Evolutionary conservation across 2,888 invertebrate genomes (phyloP).

Genomic region (Drosophila neonasuta): DNA sequence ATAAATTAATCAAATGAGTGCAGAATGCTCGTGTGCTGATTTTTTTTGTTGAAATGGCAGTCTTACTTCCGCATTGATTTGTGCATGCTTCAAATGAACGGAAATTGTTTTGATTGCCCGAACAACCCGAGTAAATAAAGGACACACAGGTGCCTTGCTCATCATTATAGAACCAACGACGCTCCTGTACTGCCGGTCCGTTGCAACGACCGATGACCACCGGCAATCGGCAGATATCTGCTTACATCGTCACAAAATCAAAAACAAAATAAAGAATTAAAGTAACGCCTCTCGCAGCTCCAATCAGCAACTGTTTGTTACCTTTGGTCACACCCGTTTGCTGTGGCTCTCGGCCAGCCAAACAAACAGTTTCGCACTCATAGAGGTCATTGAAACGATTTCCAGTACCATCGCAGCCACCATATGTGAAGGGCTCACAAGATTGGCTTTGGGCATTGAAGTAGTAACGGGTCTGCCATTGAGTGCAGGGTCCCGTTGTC

Average conservation of each 20-base stretch:
- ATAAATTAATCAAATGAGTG: conserved; percentile 39
- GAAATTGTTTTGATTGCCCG: conserved; percentile 94
- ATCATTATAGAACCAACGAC: conserved; percentile 89
- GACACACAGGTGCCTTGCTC: conserved; percentile 87
- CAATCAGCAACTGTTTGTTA: conserved; percentile 66
- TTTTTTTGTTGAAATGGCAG: conserved; percentile 18
- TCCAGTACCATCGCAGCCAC: conserved; percentile 92
- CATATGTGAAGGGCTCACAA: conserved; percentile 89
- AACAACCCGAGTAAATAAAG: conserved; percentile 94
- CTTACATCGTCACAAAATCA: conserved; percentile 70
- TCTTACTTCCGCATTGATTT: conserved; percentile 84
- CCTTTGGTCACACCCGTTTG: conserved; percentile 68
- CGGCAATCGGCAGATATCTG: conserved; percentile 86
- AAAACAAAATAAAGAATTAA: conserved; percentile 32
- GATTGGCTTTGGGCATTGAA: conserved; percentile 85
- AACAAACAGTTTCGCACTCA: conserved; percentile 89
- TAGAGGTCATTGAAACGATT: conserved; percentile 90
- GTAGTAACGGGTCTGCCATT: conserved; percentile 85
- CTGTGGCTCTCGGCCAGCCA: conserved; percentile 84
- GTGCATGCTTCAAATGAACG: conserved; percentile 88
- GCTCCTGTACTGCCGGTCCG: conserved; percentile 78
- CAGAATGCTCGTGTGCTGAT: conserved; percentile 34
- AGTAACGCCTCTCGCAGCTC: conserved; percentile 12
- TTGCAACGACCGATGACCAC: conserved; percentile 86
- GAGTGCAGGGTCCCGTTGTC: conserved; percentile 88